Conservation (phyloP, 2,113 vertebrate genomes). For the Excalfactoria chinensis region DNA sequence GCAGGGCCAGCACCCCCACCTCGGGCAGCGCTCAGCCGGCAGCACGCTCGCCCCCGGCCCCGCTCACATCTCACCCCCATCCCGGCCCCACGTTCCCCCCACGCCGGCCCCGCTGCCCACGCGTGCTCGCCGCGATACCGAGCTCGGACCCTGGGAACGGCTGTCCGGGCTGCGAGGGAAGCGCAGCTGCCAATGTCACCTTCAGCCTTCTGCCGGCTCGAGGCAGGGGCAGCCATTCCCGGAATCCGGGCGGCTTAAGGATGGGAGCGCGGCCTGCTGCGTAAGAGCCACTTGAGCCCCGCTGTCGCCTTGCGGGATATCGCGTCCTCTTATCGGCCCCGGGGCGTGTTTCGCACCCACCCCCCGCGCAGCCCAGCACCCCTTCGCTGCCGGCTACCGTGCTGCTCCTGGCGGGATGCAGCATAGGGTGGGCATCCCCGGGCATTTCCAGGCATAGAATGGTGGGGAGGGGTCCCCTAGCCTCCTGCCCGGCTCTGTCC, state of each 20-base stretch:
- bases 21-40: background rate
- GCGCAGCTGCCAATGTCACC: conserved; percentile 60
- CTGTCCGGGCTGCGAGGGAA: background rate
- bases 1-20: background rate
- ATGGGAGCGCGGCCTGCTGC: conserved; percentile 59
- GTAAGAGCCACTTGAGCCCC: conserved; percentile 73
- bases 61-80: background rate
- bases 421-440: background rate
- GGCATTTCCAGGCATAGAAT: background rate
- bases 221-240: conserved; percentile 53
- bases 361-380: background rate
- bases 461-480: background rate
- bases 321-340: conserved; percentile 51
- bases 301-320: conserved; percentile 62
- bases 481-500: fast-evolving
- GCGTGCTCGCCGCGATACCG: background rate
- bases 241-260: conserved; percentile 67
- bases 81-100: background rate
- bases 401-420: background rate
- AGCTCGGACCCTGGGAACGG: background rate
- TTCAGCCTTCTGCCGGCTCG: conserved; percentile 40
- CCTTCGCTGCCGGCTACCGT: conserved; percentile 11
- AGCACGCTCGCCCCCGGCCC: background rate
- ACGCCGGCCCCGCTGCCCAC: too few species aligned
- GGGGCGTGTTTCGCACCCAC: background rate